Conservation (phyloP, 2,888 invertebrate genomes). For the Lordiphosa fenestrarum region DNA sequence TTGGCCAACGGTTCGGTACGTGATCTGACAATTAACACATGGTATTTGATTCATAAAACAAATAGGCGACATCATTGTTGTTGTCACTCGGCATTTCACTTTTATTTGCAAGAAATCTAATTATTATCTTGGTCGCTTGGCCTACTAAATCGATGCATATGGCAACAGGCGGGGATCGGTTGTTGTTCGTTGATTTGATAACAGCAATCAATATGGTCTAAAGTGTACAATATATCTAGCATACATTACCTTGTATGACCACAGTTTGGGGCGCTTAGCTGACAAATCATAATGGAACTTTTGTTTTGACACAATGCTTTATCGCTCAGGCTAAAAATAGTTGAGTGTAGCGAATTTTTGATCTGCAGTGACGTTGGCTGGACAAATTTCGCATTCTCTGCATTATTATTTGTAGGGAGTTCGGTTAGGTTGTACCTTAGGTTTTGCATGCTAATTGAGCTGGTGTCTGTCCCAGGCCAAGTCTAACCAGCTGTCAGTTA, state of each 20-base stretch:
- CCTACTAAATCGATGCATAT: background rate
- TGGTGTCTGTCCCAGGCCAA: conserved; percentile 14
- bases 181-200: conserved; percentile 29
- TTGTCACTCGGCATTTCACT: conserved; percentile 47
- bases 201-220: conserved; percentile 44
- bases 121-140: conserved; percentile 26
- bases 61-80: conserved; percentile 32
- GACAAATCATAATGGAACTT: conserved; percentile 30
- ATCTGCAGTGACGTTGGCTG: conserved; percentile 25
- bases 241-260: conserved; percentile 59
- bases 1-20: conserved; percentile 37
- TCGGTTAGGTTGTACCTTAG: conserved; percentile 2
- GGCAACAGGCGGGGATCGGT: conserved; percentile 28
- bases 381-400: conserved; percentile 28
- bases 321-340: conserved; percentile 28
- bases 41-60: conserved; percentile 52
- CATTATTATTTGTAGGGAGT: conserved; percentile 22
- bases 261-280: conserved; percentile 25
- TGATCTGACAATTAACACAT: conserved; percentile 66
- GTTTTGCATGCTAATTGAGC: conserved; percentile 35
- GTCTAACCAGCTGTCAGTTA: conserved; percentile 16
- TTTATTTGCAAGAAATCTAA: conserved; percentile 51
- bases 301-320: conserved; percentile 32
- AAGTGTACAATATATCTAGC: conserved; percentile 37
- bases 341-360: conserved; percentile 17